Evolutionary conservation across 2,113 vertebrate species (phyloP), one percentile per base, ranked within the genome.

Genomic region (Campylomormyrus numenius): DNA sequence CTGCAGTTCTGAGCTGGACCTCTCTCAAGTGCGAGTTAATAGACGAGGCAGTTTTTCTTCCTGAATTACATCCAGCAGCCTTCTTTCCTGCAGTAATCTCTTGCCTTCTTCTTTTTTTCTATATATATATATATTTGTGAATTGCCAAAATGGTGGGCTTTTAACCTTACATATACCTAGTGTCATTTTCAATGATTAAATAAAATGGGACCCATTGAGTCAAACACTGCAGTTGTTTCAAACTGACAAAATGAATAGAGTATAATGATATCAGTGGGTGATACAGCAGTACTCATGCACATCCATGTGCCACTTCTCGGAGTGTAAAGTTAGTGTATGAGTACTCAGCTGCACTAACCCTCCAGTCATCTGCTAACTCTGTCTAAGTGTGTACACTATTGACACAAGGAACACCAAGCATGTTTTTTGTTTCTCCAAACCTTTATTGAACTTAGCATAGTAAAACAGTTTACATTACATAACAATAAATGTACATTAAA

Each of bases 1-100:
- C 90, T 91, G 91, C 88, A 87, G 91, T 48, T 62, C 91, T 2
- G 92, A 93, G 80, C 66, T 91, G 39, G 84, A 90, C 62, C 56
- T 90, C 49, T 90, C 52, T 85, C 48, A 85, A 10, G 50, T 35
- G 19, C 45, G 1, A 53, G 35, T 39, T 27, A 17, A 89, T 83
- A 84, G 49, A 24, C 83, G 3, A 45, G 48, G 19, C n/a, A n/a
- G 62, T 24, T 42, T 46, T 66, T 42, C 52, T 39, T 24, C 42
- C 35, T 88, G 24, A 88, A 19, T 88, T 42, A 31, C 19, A 62
- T 19, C 56, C 10, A 10, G 6, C 7, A n/a, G 10, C 42, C 56
- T 5, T 9, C 27, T 52, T 56, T 87, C 9, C 31, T 53, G 13
- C 70, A 77, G 35, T 39, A 19, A 17, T 77, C 15, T 39, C 13